Conservation (phyloP, 2,888 invertebrate genomes). For the Horisme vitalbata region DNA sequence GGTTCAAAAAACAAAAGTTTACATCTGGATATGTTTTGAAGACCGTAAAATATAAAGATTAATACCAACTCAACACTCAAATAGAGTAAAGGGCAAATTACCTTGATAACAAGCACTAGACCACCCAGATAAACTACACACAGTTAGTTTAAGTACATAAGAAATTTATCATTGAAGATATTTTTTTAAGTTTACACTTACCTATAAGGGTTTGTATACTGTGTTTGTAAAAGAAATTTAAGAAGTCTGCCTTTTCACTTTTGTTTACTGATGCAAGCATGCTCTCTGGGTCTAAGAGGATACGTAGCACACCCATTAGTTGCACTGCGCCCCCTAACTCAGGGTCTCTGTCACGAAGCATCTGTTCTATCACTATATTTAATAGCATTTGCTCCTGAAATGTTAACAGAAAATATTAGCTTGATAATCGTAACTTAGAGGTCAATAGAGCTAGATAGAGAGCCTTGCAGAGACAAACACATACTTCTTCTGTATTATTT, state of each 20-base stretch:
- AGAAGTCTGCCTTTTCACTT: constrained; percentile 98
- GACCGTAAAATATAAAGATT: no score
- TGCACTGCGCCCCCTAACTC: constrained; percentile 99
- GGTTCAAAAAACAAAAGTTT: no score
- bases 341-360: constrained; percentile 97
- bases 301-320: constrained; percentile 95
- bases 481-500: constrained; percentile 93
- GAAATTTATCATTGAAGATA: no score
- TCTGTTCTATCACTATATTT: constrained; percentile 99
- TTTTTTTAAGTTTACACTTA: constrained; percentile 60
- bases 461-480: constrained; percentile 24
- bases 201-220: constrained; percentile 98
- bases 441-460: constrained; percentile 22
- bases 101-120: no score
- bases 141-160: no score
- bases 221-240: constrained; percentile 99
- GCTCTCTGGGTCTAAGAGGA: constrained; percentile 98
- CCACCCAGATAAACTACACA: no score
- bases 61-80: no score
- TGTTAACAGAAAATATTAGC: constrained; percentile 21
- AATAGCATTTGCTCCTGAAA: constrained; percentile 95
- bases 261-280: constrained; percentile 97
- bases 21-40: no score
- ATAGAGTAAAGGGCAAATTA: no score
- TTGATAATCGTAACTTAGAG: constrained; percentile 18